These are phyloP conservation scores for Mionectes olivaceus DNA, from an alignment of 2,797 vertebrate genomes.

Conservation along the genomic window DNA sequence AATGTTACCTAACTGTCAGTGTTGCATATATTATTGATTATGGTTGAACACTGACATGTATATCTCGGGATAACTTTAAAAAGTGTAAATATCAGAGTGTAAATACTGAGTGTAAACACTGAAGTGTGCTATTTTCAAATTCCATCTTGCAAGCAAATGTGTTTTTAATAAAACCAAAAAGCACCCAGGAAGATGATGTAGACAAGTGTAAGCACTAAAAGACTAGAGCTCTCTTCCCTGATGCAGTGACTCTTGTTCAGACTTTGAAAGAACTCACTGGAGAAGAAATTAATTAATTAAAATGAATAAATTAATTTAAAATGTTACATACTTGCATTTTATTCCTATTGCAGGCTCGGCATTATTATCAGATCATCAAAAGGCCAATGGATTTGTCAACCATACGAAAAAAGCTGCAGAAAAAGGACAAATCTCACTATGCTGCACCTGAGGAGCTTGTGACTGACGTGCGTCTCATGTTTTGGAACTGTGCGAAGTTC, in stretches of 20 bases:
- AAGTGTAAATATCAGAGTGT: not conserved
- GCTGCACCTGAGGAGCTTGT: constrained; percentile 89
- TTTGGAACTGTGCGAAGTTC: constrained; percentile 97
- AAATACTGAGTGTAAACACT: not conserved
- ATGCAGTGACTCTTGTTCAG: not conserved
- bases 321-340: not conserved
- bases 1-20: not conserved
- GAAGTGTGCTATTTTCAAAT: not conserved
- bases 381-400: constrained; percentile 95
- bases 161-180: not conserved
- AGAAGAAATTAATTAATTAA: not conserved
- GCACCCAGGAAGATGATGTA: not conserved
- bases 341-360: constrained; percentile 85
- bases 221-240: not conserved
- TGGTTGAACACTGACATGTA: not conserved
- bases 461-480: constrained; percentile 94
- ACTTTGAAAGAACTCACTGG: not conserved
- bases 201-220: not conserved
- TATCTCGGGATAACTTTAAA: not conserved
- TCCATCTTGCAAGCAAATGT: not conserved
- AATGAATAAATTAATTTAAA: not conserved
- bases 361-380: constrained; percentile 99
- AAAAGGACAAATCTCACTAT: constrained; percentile 86
- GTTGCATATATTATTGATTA: not conserved
- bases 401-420: constrained; percentile 89